Evolutionary conservation across 1,140 invertebrate genomes (phyloP).

Genomic region (Idris sp.): DNA sequence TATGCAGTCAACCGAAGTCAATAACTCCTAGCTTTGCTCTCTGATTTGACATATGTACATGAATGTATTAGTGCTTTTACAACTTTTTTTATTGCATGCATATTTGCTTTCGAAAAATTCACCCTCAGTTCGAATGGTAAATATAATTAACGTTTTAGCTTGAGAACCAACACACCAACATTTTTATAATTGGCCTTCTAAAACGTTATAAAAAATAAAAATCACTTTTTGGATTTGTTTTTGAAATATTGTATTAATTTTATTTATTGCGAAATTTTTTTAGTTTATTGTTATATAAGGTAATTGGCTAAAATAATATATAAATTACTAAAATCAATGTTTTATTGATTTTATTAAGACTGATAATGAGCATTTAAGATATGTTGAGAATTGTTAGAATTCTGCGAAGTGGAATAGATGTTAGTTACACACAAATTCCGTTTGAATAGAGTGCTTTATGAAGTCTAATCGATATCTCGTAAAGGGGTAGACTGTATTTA

Average conservation of each 20-base stretch:
- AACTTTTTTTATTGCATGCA: slow-evolving; percentile 55
- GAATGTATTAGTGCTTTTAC: slow-evolving; percentile 54
- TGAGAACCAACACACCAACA: slow-evolving; percentile 33
- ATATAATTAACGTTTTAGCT: slow-evolving; percentile 46
- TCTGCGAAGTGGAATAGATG: slow-evolving; percentile 12
- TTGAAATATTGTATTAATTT: too few relatives aligned
- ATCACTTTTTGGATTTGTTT: too few relatives aligned
- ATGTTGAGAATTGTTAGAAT: slow-evolving; percentile 37
- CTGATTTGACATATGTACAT: slow-evolving; percentile 49
- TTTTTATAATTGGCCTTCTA: slow-evolving; percentile 58
- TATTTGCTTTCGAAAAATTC: slow-evolving; percentile 53
- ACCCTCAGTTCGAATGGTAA: slow-evolving; percentile 35
- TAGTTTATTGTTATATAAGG: too few relatives aligned
- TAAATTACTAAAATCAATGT: too few relatives aligned
- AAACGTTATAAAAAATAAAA: too few relatives aligned
- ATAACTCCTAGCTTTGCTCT: slow-evolving; percentile 49
- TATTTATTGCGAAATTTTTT: too few relatives aligned
- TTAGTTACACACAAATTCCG: slow-evolving; percentile 39
- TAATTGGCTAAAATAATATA: too few relatives aligned
- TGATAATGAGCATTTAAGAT: slow-evolving; percentile 5
- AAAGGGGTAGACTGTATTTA: slow-evolving; percentile 40
- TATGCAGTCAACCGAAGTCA: slow-evolving; percentile 54
- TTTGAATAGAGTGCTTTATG: slow-evolving; percentile 37
- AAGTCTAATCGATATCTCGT: slow-evolving; percentile 36
- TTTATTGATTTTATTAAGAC: slow-evolving; percentile 1